Evolutionary conservation across 1,140 invertebrate species (phyloP), one percentile per base, ranked within the genome.

Genomic region (Charaxes varanes): DNA sequence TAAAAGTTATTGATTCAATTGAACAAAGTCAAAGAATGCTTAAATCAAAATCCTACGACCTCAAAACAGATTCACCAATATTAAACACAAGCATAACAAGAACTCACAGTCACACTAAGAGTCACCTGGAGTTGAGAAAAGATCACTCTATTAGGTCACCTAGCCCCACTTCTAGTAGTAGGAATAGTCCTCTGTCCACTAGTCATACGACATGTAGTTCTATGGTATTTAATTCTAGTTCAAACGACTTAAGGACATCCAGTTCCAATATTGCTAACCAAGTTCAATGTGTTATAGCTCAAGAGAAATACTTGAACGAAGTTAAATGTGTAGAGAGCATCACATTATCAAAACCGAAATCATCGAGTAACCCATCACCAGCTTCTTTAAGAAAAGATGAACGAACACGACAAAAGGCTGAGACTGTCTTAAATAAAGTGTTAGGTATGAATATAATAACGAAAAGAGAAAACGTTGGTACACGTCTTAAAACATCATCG

Each of bases 181-280:
- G 79, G 67, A 83, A 84, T 47, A 85, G 84, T 55, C 82, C 82
- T 3, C 41, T 85, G 22, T 85, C 82, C n/a, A 85, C 80, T 41
- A 84, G 82, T 30, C 80, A 85, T 37, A 85, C 84, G 3, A 85
- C 84, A 16, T 85, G 84, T 61, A 85, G 84, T 48, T 85, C 84
- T 26, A 85, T 85, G 78, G 81, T 83, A 8, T 82, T 85, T 49
- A 85, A 84, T 53, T 81, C 76, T 48, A 83, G 80, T 53, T 83
- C 84, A 27, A 83, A 83, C 36, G 79, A 83, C 49, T 69, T 84
- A 46, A 76, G 80, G 53, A 84, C 73, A 46, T 82, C 74, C 12
- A 84, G 60, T 51, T 84, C 81, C 15, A 82, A 82, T 31, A 83
- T 84, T 24, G 59, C 77, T 11, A 84, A 83, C 45, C 77, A 78